Conservation (phyloP, 2,888 invertebrate genomes). For the Charanyca ferruginea region DNA sequence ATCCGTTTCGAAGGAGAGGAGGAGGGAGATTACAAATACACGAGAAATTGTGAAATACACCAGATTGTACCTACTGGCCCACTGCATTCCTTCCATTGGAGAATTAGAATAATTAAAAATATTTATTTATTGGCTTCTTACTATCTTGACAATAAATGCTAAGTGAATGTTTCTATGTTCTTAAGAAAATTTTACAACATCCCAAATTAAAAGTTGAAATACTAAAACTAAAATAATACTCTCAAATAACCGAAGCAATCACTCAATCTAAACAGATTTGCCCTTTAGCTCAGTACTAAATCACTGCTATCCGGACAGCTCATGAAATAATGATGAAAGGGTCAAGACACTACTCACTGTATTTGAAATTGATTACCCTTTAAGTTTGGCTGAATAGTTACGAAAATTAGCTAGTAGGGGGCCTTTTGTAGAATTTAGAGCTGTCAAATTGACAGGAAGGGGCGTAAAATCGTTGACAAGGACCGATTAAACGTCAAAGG, state of each 20-base stretch:
- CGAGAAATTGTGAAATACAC: no score
- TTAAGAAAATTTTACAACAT: background rate
- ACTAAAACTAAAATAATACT: no score
- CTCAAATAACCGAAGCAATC: slow-evolving; percentile 18
- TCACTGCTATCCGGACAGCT: slow-evolving; percentile 40
- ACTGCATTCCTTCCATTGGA: no score
- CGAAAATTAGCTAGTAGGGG: slow-evolving; percentile 51
- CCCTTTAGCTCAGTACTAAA: slow-evolving; percentile 38
- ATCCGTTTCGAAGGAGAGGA: no score
- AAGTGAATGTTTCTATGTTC: background rate
- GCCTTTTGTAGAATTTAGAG: slow-evolving; percentile 48
- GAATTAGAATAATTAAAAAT: background rate
- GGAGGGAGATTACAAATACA: no score
- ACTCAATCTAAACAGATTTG: slow-evolving; percentile 22
- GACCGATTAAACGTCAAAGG: slow-evolving; percentile 62
- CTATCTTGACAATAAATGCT: background rate
- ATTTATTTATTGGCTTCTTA: background rate
- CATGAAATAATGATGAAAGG: slow-evolving; percentile 68
- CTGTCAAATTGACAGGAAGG: slow-evolving; percentile 60
- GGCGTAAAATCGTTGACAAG: slow-evolving; percentile 63
- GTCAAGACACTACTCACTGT: slow-evolving; percentile 52
- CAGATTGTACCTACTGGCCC: no score
- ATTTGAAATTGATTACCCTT: slow-evolving; percentile 52
- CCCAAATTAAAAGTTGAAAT: no score
- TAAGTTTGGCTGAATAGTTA: slow-evolving; percentile 33